phyloP scores from a whole-genome alignment of 1,140 invertebrate genomes.

The Armadillidium nasatum region DNA sequence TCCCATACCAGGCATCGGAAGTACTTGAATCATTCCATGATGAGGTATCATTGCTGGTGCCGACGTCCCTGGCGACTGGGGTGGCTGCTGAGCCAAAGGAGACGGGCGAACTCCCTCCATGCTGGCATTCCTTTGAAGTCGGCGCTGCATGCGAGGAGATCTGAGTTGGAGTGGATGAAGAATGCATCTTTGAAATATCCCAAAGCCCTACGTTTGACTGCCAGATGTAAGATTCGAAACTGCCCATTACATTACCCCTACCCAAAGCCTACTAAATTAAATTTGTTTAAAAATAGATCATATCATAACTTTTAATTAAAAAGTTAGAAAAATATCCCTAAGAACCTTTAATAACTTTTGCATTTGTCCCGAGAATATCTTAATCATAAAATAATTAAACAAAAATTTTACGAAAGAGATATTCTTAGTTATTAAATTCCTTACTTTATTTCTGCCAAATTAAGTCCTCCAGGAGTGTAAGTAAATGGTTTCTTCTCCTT shows the following conservation, averaged over 20 bases:
- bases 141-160: constrained; percentile 73
- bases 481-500: constrained; percentile 92
- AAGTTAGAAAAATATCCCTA: too few relatives aligned
- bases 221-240: neutral
- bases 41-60: constrained; percentile 26
- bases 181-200: constrained; percentile 8
- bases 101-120: constrained; percentile 53
- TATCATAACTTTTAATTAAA: too few relatives aligned
- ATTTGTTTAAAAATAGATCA: too few relatives aligned
- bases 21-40: constrained; percentile 38
- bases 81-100: constrained; percentile 47
- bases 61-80: constrained; percentile 45
- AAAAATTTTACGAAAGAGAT: too few relatives aligned
- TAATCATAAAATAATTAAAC: too few relatives aligned
- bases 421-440: neutral
- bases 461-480: constrained; percentile 84
- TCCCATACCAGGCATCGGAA: constrained; percentile 41
- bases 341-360: too few relatives aligned
- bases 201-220: constrained; percentile 1
- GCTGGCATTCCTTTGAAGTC: constrained; percentile 62
- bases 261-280: neutral
- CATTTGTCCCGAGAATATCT: too few relatives aligned
- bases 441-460: constrained; percentile 81
- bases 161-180: constrained; percentile 30
- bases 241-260: neutral